Conservation (phyloP, 1,140 invertebrate genomes). For the Bombus pyrosoma region DNA sequence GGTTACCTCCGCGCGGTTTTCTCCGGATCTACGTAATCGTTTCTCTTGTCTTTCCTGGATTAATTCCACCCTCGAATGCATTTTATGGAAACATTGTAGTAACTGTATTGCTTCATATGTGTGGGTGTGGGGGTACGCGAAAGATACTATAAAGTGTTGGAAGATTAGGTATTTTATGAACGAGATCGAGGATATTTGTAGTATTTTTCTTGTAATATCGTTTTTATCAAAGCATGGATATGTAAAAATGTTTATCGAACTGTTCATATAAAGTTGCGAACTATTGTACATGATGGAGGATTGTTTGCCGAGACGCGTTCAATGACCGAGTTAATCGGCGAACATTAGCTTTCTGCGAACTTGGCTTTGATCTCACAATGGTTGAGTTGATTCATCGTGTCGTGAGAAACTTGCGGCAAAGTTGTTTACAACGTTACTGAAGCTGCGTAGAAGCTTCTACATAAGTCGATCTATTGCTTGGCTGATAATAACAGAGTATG, state of each 20-base stretch:
- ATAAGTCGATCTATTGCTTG: background rate
- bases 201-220: no score
- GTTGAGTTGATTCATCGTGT: conserved; percentile 38
- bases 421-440: conserved; percentile 41
- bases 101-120: no score
- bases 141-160: no score
- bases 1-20: background rate
- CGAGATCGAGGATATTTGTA: no score
- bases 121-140: no score
- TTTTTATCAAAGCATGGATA: no score
- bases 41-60: background rate
- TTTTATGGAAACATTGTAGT: no score
- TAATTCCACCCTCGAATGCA: background rate
- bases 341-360: conserved; percentile 29
- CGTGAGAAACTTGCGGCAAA: conserved; percentile 30
- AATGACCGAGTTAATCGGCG: conserved; percentile 19
- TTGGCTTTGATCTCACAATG: conserved; percentile 44
- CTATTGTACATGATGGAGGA: no score
- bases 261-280: no score
- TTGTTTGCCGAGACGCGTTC: background rate
- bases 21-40: background rate
- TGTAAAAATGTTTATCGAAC: no score
- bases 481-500: background rate
- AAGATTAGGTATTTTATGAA: no score
- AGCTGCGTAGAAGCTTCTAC: background rate